phyloP scores from a whole-genome alignment of 2,797 vertebrate genomes.

The Notamacropus eugenii region DNA sequence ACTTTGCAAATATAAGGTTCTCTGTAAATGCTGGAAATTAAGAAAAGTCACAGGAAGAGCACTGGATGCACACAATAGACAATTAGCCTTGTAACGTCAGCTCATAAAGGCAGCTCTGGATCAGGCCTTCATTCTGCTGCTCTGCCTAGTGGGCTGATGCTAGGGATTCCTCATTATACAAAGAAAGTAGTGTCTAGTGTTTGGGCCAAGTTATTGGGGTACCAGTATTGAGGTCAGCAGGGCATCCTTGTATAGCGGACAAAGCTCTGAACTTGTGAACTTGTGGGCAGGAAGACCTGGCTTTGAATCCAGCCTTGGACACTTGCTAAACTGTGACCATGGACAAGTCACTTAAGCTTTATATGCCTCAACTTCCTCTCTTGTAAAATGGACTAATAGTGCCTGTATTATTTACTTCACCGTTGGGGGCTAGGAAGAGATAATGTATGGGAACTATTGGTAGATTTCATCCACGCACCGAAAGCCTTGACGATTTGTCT shows the following conservation, averaged over 20 bases:
- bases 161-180: slow-evolving; percentile 35
- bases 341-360: not conserved
- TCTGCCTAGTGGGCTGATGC: slow-evolving; percentile 4
- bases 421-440: not conserved
- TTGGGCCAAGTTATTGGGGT: slow-evolving; percentile 17
- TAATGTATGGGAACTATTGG: not conserved
- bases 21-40: slow-evolving; percentile 13
- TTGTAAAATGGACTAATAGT: not conserved
- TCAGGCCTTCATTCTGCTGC: slow-evolving; percentile 15
- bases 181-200: not conserved
- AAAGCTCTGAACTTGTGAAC: not conserved
- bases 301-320: not conserved
- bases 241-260: not conserved
- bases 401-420: not conserved
- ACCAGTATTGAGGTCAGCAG: not conserved
- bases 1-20: slow-evolving; percentile 16
- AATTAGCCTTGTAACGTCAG: not conserved
- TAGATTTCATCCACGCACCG: slow-evolving; percentile 31
- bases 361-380: not conserved
- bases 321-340: not conserved
- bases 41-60: not conserved
- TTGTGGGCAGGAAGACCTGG: not conserved
- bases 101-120: slow-evolving; percentile 14
- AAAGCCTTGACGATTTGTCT: slow-evolving; percentile 24
- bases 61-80: not conserved